Evolutionary conservation across 2,113 vertebrate species (phyloP).

Genomic region (Gymnorhina tibicen): DNA sequence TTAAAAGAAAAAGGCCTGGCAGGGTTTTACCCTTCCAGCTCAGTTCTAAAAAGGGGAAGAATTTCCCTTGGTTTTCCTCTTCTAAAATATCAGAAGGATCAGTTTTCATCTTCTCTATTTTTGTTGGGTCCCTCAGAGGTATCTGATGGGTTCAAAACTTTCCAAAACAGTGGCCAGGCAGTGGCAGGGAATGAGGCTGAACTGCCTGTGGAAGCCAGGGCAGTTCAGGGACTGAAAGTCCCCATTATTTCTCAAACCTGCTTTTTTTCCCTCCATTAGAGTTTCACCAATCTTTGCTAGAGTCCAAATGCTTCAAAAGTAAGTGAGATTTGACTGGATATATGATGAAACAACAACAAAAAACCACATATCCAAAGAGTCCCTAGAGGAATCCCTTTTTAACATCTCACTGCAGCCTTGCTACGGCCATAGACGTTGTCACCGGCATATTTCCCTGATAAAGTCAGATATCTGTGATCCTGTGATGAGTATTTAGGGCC

Average conservation of each 20-base stretch:
- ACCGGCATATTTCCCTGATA: not conserved
- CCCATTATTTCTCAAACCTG: not conserved
- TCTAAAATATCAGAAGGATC: not conserved
- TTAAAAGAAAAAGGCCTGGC: not conserved
- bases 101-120: not conserved
- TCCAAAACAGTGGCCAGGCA: not conserved
- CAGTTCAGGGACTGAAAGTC: not conserved
- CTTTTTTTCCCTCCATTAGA: not conserved
- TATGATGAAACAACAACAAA: not conserved
- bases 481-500: not conserved
- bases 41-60: not conserved
- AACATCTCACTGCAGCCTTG: not conserved
- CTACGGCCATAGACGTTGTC: not conserved
- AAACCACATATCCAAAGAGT: not conserved
- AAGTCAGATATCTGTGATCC: not conserved
- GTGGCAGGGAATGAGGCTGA: not conserved
- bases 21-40: not conserved
- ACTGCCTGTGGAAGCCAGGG: not conserved
- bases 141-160: not conserved
- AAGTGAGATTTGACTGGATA: not conserved
- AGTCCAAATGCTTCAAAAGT: not conserved
- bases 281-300: not conserved
- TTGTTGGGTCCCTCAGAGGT: not conserved
- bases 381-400: not conserved
- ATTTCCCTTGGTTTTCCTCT: not conserved